Evolutionary conservation across 2,888 invertebrate species (phyloP).

Genomic region (Clunio marinus): DNA sequence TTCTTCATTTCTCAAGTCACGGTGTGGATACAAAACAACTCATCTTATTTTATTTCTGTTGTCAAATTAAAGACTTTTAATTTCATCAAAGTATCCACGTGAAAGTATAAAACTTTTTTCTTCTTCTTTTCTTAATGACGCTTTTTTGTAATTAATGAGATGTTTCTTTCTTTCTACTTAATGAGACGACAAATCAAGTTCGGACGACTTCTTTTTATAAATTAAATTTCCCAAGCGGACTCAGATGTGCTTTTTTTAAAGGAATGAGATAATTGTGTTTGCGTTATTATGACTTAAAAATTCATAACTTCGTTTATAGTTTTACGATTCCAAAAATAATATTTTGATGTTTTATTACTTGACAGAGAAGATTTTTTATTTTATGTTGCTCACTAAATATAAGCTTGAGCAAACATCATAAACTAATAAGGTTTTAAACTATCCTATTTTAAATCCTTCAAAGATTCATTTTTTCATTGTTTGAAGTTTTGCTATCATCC

Average conservation of each 20-base stretch:
- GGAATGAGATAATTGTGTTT: background rate
- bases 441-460: background rate
- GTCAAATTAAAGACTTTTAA: background rate
- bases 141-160: background rate
- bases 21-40: background rate
- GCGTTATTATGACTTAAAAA: background rate
- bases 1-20: too few relatives aligned
- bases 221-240: background rate
- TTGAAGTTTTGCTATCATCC: too few relatives aligned
- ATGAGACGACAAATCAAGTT: constrained; percentile 32
- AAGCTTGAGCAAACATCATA: background rate
- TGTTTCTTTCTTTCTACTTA: background rate
- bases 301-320: too few relatives aligned
- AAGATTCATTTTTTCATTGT: too few relatives aligned
- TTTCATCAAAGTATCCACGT: background rate
- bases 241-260: background rate
- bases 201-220: too few relatives aligned
- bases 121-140: background rate
- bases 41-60: background rate
- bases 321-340: too few relatives aligned
- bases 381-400: background rate
- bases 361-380: too few relatives aligned
- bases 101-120: background rate
- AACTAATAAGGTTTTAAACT: background rate
- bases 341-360: background rate